Base-by-base conservation (phyloP, 2,888 invertebrate species). In the Nephrotoma guestfalica region DNA sequence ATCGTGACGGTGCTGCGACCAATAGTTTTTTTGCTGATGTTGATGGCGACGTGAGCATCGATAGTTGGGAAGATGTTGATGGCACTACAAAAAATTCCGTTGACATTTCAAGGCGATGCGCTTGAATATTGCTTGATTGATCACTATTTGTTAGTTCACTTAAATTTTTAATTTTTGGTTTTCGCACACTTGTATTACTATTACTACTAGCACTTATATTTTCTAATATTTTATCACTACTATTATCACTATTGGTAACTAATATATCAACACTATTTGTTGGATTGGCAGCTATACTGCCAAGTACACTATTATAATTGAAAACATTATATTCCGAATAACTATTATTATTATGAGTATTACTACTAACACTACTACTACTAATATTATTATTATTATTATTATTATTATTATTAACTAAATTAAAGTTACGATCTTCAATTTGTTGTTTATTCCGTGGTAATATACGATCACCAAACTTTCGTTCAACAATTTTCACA, bases 21-120 rank as follows among this genome's bases (percentile, higher is more conserved):
- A 84, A 15, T 41, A 15, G 41, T 45, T 47, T 86, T 47, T 18
- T 47, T 40, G 86, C 6, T 51, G 86, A 40, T 41, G 86, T 41
- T n/a, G 15, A 84, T 15, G 84, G 15, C 42, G 84, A 41, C 13
- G 84, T 41, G 13, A 84, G 84, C 43, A 40, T 40, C 86, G 85
- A n/a, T 86, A 86, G 18, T 90, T 90, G 89, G 85, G 91, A 89
- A 86, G 92, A 90, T 87, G 92, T 92, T 89, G 93, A 93, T 47
- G 96, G 96, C 89, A 96, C 93, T 88, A 96, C 93, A 91, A 96
- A 97, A 92, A 95, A 96, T 91, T 97, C 96, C 5, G 96, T 97
- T 91, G 96, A 96, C 94, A 97, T 94, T 91, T 96, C 96, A 85
- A 95, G 92, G 41, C 94, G 94, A 88, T 91, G 91, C 0, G 91